Evolutionary conservation across 2,888 invertebrate species (phyloP), one percentile per base, ranked within the genome.

Genomic region (Hanleya hanleyi): DNA sequence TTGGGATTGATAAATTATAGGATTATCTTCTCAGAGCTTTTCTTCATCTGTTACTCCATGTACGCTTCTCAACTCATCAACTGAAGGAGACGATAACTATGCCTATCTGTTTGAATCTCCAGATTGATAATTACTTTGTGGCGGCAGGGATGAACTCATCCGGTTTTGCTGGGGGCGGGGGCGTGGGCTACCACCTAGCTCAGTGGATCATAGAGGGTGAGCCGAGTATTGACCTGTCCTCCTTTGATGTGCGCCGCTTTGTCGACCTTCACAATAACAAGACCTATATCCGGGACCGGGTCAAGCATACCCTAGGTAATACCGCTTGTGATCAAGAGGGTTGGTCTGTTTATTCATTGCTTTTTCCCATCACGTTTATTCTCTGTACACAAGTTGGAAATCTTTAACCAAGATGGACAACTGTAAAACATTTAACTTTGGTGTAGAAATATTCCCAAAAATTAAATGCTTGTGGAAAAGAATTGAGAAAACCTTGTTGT

Each of bases 111-210:
- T n/a, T n/a, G n/a, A n/a, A n/a, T n/a, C n/a, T 79, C 18, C 87
- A 96, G 95, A 94, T 97, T 83, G 93, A 93, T 82, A 96, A 96
- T 87, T 97, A 97, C 89, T 95, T 94, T 89, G 94, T 99, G 50
- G 97, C 98, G 0, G 96, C 97, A 49, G 99, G 98, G 1, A 96
- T 98, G 95, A 97, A 97, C 92, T 97, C 97, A 0, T 95, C 96
- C 37, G 98, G 98, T n/a, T 95, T 98, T 64, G 96, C 96, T 0
- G 96, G 97, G 9, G 97, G 97, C 0, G 98, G 97, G 0, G 99
- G 98, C 4, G 95, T 98, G n/a, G 98, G 98, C 0, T 93, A 95
- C 84, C 94, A 96, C 0, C 94, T 97, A 0, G 96, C 95, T 0
- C 96, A 98, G 89, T 94, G 96, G 87, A 96, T 99, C 61, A 93